Conservation (phyloP, 2,888 invertebrate genomes). For the Acheta domesticus region DNA sequence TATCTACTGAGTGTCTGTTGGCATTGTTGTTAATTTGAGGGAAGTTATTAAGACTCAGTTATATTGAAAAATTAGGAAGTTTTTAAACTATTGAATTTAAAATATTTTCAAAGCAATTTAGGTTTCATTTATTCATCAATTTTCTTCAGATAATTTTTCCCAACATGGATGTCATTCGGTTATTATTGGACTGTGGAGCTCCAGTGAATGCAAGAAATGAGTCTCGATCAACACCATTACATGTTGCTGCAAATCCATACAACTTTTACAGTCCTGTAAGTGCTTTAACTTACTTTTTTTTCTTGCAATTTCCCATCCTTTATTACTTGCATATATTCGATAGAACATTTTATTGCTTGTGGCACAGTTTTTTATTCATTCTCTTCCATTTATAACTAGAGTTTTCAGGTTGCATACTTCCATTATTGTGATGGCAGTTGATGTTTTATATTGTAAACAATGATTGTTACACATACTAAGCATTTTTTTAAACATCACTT, state of each 20-base stretch:
- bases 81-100: not conserved
- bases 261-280: constrained; percentile 67
- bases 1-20: too few relatives aligned
- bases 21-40: not conserved
- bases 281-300: constrained; percentile 28
- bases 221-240: constrained; percentile 74
- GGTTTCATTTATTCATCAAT: constrained; percentile 34
- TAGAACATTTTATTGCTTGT: too few relatives aligned
- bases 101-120: constrained; percentile 22
- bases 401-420: too few relatives aligned
- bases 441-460: too few relatives aligned
- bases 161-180: constrained; percentile 61
- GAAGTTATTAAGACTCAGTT: not conserved
- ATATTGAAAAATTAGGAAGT: not conserved
- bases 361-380: too few relatives aligned
- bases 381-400: too few relatives aligned
- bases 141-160: constrained; percentile 67
- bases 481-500: too few relatives aligned
- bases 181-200: constrained; percentile 75
- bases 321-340: too few relatives aligned
- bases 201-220: constrained; percentile 72
- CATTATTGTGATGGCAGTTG: too few relatives aligned
- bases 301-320: too few relatives aligned
- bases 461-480: too few relatives aligned
- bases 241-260: constrained; percentile 72